Evolutionary conservation across 2,113 vertebrate species (phyloP), one percentile per base, ranked within the genome.

Genomic region (Buteo buteo): DNA sequence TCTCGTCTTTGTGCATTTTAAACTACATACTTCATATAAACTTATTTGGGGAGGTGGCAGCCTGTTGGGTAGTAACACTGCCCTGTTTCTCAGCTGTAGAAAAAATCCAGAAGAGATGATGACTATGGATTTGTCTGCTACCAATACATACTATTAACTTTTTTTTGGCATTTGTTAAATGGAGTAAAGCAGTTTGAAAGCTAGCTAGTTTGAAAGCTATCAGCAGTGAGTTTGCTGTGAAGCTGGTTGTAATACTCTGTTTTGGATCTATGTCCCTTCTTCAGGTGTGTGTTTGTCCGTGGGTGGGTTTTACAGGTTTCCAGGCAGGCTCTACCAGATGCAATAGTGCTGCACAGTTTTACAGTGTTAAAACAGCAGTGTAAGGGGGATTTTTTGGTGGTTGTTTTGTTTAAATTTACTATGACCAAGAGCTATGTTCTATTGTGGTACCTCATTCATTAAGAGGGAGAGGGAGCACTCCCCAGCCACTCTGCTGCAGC

Each of bases 111-210:
- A 5, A 13, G 38, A 8, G 64, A 22, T 19, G 45, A 31, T 0
- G 8, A 3, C 19, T 26, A 0, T 52, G 57, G 62, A 14, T 28
- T 31, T 20, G 16, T 44, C 50, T 81, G 31, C 49, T 13, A 13
- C 28, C n/a, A 5, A 0, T 25, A 17, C 4, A 2, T 16, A 5
- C 45, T 14, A 0, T 4, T 50, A 4, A 2, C 29, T 54, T 55
- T 32, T 32, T 42, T 42, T 31, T n/a, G 40, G 55, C 16, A 8
- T 58, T 24, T 38, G 66, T 44, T 42, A 8, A 57, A 19, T 29
- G 49, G 67, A 65, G 17, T 18, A 4, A 72, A 69, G 77, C 21
- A 9, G 21, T 32, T 11, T 25, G 57, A 19, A 50, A 47, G 72
- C 5, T 1, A 2, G 36, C 38, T 38, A 38, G 38, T 38, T 38